These are phyloP conservation scores for Pelodiscus sinensis DNA, from an alignment of 2,113 vertebrate species.

Conservation along the genomic window DNA sequence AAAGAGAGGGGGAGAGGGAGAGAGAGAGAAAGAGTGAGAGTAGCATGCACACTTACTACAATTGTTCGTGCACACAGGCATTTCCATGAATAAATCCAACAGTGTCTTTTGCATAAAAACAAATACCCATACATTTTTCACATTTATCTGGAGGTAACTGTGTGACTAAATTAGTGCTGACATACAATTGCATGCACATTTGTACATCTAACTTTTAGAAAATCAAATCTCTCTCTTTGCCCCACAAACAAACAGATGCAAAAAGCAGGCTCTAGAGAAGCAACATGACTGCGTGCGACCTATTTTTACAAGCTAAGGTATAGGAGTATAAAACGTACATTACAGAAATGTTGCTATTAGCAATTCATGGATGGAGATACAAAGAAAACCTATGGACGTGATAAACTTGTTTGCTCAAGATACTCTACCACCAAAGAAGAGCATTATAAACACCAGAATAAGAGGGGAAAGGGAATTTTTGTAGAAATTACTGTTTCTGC, in stretches of 20 bases:
- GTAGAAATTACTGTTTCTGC: rapidly evolving
- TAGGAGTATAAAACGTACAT: not conserved
- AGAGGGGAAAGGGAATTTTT: not conserved
- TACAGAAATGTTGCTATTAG: not conserved
- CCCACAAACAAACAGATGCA: rapidly evolving
- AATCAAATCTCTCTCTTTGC: not conserved
- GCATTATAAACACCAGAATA: not conserved
- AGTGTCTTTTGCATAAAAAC: not conserved
- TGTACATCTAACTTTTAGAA: not conserved
- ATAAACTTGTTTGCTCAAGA: not conserved
- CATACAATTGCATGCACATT: not conserved
- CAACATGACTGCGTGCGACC: not conserved
- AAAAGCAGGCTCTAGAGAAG: not conserved
- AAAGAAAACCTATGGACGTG: not conserved
- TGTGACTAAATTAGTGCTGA: not conserved
- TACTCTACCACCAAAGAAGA: not conserved
- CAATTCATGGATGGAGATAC: rapidly evolving
- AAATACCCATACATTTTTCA: not conserved
- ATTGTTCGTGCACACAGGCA: not conserved
- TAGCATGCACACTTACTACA: conserved; percentile 2
- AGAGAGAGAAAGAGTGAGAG: too few species aligned
- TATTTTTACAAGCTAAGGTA: rapidly evolving
- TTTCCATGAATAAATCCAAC: not conserved
- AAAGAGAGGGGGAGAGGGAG: too few species aligned
- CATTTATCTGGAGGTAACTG: not conserved